Conservation (phyloP, 2,888 invertebrate species). For the Hemistola chrysoprasaria region DNA sequence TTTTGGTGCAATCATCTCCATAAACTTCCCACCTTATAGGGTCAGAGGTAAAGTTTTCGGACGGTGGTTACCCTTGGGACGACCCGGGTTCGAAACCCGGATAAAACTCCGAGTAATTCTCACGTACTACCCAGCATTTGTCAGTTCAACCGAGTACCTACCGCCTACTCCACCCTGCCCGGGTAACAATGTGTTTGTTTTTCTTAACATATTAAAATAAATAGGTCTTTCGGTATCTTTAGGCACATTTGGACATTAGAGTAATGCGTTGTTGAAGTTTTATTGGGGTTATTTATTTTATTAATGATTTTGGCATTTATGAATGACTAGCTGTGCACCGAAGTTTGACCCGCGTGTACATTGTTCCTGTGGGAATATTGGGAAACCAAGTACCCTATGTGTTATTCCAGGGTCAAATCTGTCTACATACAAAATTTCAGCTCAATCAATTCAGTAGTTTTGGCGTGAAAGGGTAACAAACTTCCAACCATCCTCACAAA, state of each 20-base stretch:
- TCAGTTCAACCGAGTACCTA: constrained; percentile 37
- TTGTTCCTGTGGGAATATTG: too few relatives aligned
- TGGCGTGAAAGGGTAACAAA: too few relatives aligned
- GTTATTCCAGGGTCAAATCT: too few relatives aligned
- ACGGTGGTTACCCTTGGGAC: constrained; percentile 66
- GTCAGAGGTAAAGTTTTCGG: constrained; percentile 77
- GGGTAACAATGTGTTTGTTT: constrained; percentile 20
- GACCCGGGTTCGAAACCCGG: constrained; percentile 58
- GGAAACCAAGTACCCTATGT: too few relatives aligned
- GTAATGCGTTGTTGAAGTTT: background rate
- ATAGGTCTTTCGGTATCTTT: constrained; percentile 5
- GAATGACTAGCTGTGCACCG: too few relatives aligned
- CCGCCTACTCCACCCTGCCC: background rate
- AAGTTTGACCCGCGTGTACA: too few relatives aligned
- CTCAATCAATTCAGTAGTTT: too few relatives aligned
- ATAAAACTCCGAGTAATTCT: constrained; percentile 80
- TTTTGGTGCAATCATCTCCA: constrained; percentile 41
- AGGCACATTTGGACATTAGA: constrained; percentile 3
- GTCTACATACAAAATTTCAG: too few relatives aligned
- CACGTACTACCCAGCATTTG: constrained; percentile 74
- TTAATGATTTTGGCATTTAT: background rate
- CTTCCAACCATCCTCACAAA: too few relatives aligned
- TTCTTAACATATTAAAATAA: constrained; percentile 18
- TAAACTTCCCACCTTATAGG: constrained; percentile 46
- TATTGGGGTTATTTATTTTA: too few relatives aligned